phyloP scores from a whole-genome alignment of 2,113 vertebrate genomes.

The Oxygymnocypris stewartii region DNA sequence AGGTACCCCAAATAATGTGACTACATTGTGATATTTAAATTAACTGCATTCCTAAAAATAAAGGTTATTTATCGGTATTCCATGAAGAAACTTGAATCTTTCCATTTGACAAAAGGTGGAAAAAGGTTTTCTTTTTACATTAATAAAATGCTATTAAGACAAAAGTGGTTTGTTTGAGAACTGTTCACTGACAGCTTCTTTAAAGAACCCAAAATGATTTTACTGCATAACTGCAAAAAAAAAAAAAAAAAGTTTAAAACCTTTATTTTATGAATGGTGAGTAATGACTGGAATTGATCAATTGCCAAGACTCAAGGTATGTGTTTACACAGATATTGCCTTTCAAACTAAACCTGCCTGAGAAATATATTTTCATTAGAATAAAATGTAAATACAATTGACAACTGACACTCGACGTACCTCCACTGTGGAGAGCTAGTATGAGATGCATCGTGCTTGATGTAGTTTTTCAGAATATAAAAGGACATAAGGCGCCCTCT shows the following conservation, averaged over 20 bases:
- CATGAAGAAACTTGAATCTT: background rate
- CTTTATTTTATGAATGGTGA: background rate
- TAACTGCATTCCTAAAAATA: background rate
- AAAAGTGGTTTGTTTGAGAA: too few species aligned
- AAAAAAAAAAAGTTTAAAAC: too few species aligned
- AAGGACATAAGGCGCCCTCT: slow-evolving; percentile 50
- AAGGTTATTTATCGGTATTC: too few species aligned
- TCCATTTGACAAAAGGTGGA: background rate
- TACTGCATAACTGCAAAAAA: too few species aligned
- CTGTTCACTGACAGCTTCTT: background rate
- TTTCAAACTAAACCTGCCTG: background rate
- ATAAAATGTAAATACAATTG: background rate
- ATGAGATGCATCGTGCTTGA: background rate
- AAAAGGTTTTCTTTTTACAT: background rate
- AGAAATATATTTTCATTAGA: background rate
- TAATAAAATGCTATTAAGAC: too few species aligned
- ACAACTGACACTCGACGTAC: background rate
- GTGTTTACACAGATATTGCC: background rate
- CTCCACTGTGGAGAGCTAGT: background rate
- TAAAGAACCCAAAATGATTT: background rate
- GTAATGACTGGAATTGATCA: background rate
- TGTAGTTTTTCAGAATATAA: background rate
- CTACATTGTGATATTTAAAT: background rate
- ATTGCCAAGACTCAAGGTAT: background rate
- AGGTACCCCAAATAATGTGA: background rate